Evolutionary conservation across 1,140 invertebrate genomes (phyloP).

Genomic region (Bemisia tabaci): DNA sequence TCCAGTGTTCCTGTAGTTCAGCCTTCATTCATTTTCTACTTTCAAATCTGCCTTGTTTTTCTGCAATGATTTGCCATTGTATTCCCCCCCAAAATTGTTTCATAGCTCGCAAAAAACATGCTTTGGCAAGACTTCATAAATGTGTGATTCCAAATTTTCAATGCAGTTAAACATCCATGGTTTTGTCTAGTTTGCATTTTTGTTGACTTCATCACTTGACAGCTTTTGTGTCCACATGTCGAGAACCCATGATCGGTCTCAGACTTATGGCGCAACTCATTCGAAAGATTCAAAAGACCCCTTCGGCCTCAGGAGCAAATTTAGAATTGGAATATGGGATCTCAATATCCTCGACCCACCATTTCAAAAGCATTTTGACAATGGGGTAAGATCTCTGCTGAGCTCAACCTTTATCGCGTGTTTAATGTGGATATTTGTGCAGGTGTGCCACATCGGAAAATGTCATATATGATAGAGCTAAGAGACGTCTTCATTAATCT

Average conservation of each 20-base stretch:
- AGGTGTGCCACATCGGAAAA: too few relatives aligned
- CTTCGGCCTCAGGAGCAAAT: neutral
- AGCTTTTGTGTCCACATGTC: neutral
- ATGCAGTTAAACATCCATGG: neutral
- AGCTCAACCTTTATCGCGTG: too few relatives aligned
- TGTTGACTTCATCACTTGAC: neutral
- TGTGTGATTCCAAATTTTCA: neutral
- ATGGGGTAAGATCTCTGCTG: neutral
- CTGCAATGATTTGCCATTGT: too few relatives aligned
- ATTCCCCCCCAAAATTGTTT: too few relatives aligned
- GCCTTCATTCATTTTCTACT: too few relatives aligned
- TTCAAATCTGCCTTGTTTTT: too few relatives aligned
- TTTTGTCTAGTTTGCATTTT: neutral
- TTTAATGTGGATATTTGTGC: too few relatives aligned
- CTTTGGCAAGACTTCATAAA: too few relatives aligned
- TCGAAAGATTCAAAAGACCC: neutral
- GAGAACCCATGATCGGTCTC: neutral
- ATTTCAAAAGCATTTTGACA: neutral
- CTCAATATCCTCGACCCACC: neutral
- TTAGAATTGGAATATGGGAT: neutral
- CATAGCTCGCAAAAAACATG: too few relatives aligned
- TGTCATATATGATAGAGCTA: too few relatives aligned
- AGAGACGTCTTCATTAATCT: too few relatives aligned
- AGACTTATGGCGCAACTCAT: neutral
- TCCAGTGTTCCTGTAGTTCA: too few relatives aligned